These are phyloP conservation scores for Zeuzera pyrina DNA, from an alignment of 2,888 invertebrate species.

Conservation along the genomic window DNA sequence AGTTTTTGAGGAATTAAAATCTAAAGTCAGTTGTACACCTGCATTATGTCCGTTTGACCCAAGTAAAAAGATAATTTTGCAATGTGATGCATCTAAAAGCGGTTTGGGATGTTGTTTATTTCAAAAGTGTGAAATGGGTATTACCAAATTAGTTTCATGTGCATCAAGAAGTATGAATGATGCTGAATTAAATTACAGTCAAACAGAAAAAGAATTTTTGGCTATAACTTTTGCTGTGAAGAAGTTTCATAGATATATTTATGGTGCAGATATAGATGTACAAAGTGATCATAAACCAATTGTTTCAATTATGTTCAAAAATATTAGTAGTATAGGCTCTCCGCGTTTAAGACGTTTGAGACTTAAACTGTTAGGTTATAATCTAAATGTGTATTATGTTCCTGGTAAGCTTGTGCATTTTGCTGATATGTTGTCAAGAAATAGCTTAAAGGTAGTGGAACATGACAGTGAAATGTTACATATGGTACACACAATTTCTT, in stretches of 20 bases:
- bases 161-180: constrained; percentile 7
- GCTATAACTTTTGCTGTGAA: constrained; percentile 5
- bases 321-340: constrained; percentile 3
- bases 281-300: constrained; percentile 5
- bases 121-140: no score
- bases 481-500: constrained; percentile 9
- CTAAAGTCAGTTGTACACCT: no score
- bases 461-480: constrained; percentile 9
- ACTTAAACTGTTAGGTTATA: constrained; percentile 4
- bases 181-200: constrained; percentile 8
- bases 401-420: constrained; percentile 4
- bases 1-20: no score
- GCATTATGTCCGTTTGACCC: no score
- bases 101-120: no score
- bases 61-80: no score
- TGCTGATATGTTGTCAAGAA: constrained; percentile 9
- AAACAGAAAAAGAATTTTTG: constrained; percentile 8
- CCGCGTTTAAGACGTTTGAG: constrained; percentile 1
- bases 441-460: constrained; percentile 5
- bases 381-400: constrained; percentile 2
- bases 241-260: constrained; percentile 8
- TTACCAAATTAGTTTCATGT: constrained; percentile 7
- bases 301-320: constrained; percentile 4
- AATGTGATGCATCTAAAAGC: no score
- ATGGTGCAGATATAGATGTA: constrained; percentile 5